phyloP scores from a whole-genome alignment of 2,797 vertebrate genomes.

The Periophthalmus magnuspinnatus region DNA sequence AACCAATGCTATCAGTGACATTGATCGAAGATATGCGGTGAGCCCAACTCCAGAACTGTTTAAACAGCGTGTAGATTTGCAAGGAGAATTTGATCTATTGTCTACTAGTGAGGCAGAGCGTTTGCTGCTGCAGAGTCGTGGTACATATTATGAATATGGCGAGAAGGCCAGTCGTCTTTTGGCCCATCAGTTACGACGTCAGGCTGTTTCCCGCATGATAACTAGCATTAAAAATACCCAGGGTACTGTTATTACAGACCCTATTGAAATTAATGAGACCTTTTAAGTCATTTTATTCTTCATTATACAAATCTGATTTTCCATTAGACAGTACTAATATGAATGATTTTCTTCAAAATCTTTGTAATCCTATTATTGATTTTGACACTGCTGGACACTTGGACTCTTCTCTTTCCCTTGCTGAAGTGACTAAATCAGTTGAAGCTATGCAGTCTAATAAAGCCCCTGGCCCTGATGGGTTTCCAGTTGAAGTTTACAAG shows the following conservation, averaged over 20 bases:
- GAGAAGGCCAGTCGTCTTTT: too few species aligned
- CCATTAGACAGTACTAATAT: neutral
- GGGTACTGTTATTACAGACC: neutral
- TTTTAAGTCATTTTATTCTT: slow-evolving; percentile 12
- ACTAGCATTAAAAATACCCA: too few species aligned
- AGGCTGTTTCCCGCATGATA: too few species aligned
- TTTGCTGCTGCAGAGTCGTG: too few species aligned
- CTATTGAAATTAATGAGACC: slow-evolving; percentile 11
- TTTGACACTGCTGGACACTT: neutral
- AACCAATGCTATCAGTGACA: too few species aligned
- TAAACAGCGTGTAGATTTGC: too few species aligned
- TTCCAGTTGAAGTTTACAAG: neutral
- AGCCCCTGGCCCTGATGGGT: neutral
- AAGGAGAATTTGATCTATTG: too few species aligned
- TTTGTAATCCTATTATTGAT: neutral
- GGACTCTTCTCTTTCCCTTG: slow-evolving; percentile 1
- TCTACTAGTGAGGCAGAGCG: too few species aligned
- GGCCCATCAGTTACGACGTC: too few species aligned
- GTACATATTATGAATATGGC: too few species aligned
- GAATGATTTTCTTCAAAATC: neutral
- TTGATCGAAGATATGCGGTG: too few species aligned
- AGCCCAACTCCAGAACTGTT: too few species aligned
- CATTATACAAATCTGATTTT: slow-evolving; percentile 16
- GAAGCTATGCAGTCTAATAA: neutral
- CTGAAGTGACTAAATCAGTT: neutral